These are phyloP conservation scores for Polydrusus cervinus DNA, from an alignment of 2,888 invertebrate genomes.

Conservation along the genomic window DNA sequence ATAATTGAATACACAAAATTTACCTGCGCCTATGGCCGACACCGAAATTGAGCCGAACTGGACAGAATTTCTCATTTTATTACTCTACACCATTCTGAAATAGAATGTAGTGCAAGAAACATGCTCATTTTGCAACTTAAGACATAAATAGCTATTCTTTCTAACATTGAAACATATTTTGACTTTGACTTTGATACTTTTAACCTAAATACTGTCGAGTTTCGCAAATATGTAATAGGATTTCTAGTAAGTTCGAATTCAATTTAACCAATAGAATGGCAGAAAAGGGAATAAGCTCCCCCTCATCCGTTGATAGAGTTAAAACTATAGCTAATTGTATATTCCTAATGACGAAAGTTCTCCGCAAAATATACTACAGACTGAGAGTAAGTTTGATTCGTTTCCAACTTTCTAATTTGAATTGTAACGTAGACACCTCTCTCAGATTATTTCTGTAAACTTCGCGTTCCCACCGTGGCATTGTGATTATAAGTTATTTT, in stretches of 20 bases:
- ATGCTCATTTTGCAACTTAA: too few species aligned
- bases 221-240: background rate
- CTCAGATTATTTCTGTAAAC: constrained; percentile 51
- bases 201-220: too few species aligned
- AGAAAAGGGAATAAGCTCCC: background rate
- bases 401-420: constrained; percentile 56
- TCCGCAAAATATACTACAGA: constrained; percentile 53
- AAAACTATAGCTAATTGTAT: constrained; percentile 54
- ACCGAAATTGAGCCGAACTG: too few species aligned
- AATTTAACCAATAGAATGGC: constrained; percentile 3
- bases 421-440: constrained; percentile 55
- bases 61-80: too few species aligned
- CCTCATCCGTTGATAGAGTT: constrained; percentile 33
- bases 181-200: too few species aligned
- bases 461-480: constrained; percentile 32
- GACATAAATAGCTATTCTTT: too few species aligned
- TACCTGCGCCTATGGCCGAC: too few species aligned
- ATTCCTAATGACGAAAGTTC: constrained; percentile 55
- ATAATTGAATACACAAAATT: too few species aligned
- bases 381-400: constrained; percentile 54
- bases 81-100: too few species aligned
- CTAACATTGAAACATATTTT: too few species aligned
- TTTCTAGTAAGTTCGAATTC: background rate
- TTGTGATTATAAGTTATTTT: constrained; percentile 46
- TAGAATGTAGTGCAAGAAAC: too few species aligned